Evolutionary conservation across 1,140 invertebrate species (phyloP).

Genomic region (Meteorus sp.): DNA sequence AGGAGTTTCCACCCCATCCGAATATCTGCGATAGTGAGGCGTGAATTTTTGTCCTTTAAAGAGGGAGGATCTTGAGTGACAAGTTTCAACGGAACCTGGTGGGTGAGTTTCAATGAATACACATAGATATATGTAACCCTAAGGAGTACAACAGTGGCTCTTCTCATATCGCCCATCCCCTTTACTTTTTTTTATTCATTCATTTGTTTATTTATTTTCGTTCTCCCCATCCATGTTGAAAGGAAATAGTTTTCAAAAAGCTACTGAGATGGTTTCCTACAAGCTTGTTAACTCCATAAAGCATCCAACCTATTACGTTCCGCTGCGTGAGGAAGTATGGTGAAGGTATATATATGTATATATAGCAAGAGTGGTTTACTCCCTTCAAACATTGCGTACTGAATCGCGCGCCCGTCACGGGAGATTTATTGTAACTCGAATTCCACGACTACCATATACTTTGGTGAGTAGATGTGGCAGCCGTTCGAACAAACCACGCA

Average conservation of each 20-base stretch:
- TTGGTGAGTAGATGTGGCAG: slow-evolving; percentile 35
- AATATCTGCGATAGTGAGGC: too few relatives aligned
- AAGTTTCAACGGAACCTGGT: slow-evolving; percentile 28
- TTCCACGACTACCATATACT: slow-evolving; percentile 58
- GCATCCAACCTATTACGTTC: slow-evolving; percentile 46
- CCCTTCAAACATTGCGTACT: slow-evolving; percentile 29
- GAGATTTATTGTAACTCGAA: slow-evolving; percentile 61
- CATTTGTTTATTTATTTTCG: not conserved
- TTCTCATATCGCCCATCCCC: slow-evolving; percentile 19
- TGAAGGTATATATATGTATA: slow-evolving; percentile 21
- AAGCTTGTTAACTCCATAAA: slow-evolving; percentile 30
- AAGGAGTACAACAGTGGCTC: slow-evolving; percentile 4
- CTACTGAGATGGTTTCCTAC: too few relatives aligned
- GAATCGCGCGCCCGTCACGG: slow-evolving; percentile 55
- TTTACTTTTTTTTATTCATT: too few relatives aligned
- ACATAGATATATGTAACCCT: slow-evolving; percentile 7
- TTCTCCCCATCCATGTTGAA: too few relatives aligned
- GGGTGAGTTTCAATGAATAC: too few relatives aligned
- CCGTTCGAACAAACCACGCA: slow-evolving; percentile 40
- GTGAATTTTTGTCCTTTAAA: slow-evolving; percentile 29
- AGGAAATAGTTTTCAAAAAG: too few relatives aligned
- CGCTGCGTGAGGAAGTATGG: slow-evolving; percentile 24
- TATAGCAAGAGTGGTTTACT: slow-evolving; percentile 23
- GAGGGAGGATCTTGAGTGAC: slow-evolving; percentile 31
- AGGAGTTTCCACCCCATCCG: too few relatives aligned